Evolutionary conservation across 1,140 invertebrate genomes (phyloP), one percentile per base, ranked within the genome.

Genomic region (Phortica variegata): DNA sequence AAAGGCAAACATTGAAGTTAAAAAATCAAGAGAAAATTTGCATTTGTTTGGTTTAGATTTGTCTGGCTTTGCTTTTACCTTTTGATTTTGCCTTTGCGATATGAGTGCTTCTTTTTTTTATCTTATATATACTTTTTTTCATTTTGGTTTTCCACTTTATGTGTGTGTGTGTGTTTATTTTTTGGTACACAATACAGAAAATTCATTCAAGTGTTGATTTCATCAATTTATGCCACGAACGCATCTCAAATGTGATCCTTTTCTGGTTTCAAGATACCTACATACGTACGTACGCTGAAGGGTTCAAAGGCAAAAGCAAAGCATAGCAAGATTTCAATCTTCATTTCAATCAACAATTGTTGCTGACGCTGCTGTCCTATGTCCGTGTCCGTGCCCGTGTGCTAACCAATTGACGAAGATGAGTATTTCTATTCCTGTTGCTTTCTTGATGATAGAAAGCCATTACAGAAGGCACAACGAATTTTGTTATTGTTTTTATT

Each of bases 171-270:
- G n/a, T n/a, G n/a, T n/a, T n/a, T n/a, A n/a, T n/a, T n/a, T n/a
- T 26, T 26, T 26, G 10, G 10, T 26, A 10, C 23, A 10, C 10
- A 26, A 26, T 10, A 26, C 10, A 26, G 5, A 26, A 26, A 26
- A 26, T 26, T 26, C 12, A 16, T 47, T 47, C 19, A 26, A 47
- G 44, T 47, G 32, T 47, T 47, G 44, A 38, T 47, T 47, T 37
- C 34, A 47, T 47, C 23, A 47, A 47, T 38, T 37, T 47, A 47
- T 47, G 44, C 37, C 36, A 26, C 19, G 16, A 26, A 23, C 19
- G 13, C 13, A 10, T n/a, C 16, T n/a, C 16, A 39, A 23, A 16
- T 39, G 21, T 47, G 34, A 13, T 47, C 12, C 4, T n/a, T n/a
- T 34, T 20, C 5, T n/a, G 12, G 33, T 34, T 5, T 5, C 12